Percentiles rank a stretch among this genome's conserved stretches.
These are phyloP conservation scores for Stratiomys singularior DNA, from an alignment of 2,888 invertebrate genomes.

Conservation along the genomic window DNA sequence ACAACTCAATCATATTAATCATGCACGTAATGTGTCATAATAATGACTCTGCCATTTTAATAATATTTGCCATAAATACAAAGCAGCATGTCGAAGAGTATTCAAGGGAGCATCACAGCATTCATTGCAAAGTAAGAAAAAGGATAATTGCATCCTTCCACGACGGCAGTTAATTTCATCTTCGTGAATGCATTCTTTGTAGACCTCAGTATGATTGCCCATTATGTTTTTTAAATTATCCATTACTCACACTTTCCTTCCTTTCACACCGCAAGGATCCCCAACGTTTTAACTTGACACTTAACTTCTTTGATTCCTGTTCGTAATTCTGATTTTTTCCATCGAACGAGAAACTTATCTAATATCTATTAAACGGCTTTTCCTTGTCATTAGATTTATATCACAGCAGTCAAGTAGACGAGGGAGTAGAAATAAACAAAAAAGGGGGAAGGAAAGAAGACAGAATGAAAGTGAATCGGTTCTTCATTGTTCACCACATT, in stretches of 20 bases:
- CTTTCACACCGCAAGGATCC: neutral
- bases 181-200: no score
- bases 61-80: no score
- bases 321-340: neutral
- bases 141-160: no score
- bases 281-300: neutral
- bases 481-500: constrained; percentile 32
- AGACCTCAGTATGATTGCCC: neutral
- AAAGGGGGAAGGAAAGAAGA: neutral
- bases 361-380: constrained; percentile 45
- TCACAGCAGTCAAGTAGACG: neutral
- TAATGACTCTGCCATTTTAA: no score
- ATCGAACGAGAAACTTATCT: constrained; percentile 36
- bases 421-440: neutral
- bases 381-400: constrained; percentile 43
- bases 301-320: neutral
- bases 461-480: constrained; percentile 6
- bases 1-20: no score
- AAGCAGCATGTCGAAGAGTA: no score
- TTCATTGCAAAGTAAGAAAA: no score
- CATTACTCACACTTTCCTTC: neutral
- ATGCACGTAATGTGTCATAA: no score
- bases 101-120: no score
- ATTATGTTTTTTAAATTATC: neutral
- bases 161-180: no score